These are phyloP conservation scores for Epinotia bilunana DNA, from an alignment of 2,888 invertebrate genomes.

Conservation along the genomic window DNA sequence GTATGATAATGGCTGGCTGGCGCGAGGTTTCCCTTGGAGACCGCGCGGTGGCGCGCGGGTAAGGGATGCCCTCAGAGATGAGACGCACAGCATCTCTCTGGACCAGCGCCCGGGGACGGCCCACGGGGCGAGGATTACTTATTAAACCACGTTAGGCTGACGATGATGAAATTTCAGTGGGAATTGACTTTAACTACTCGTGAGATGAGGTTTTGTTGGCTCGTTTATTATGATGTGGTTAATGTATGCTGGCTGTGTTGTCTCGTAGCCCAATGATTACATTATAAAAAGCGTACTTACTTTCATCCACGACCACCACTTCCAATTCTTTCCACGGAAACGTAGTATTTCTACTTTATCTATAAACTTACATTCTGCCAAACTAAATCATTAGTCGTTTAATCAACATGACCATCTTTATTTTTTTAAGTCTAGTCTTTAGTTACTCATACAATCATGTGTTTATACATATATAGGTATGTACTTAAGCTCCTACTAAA, in stretches of 20 bases:
- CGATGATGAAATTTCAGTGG: slow-evolving; percentile 84
- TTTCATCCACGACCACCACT: too few relatives aligned
- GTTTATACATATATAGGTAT: too few relatives aligned
- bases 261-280: not conserved
- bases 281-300: not conserved
- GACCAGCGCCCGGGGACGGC: slow-evolving; percentile 74
- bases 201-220: slow-evolving; percentile 75
- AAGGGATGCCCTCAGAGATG: slow-evolving; percentile 72
- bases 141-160: slow-evolving; percentile 81
- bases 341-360: too few relatives aligned
- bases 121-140: slow-evolving; percentile 77
- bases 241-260: not conserved
- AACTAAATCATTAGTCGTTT: too few relatives aligned
- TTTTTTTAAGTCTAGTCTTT: too few relatives aligned
- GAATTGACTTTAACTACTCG: slow-evolving; percentile 80
- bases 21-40: slow-evolving; percentile 73
- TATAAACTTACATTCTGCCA: too few relatives aligned
- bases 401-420: too few relatives aligned
- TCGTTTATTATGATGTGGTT: slow-evolving; percentile 69
- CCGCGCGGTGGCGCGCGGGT: slow-evolving; percentile 65
- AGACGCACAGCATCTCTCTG: slow-evolving; percentile 76
- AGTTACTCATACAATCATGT: too few relatives aligned
- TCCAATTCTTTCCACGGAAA: not conserved
- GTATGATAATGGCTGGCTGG: slow-evolving; percentile 67
- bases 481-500: too few relatives aligned